phyloP scores from a whole-genome alignment of 2,113 vertebrate genomes.

The Sylvietta virens region DNA sequence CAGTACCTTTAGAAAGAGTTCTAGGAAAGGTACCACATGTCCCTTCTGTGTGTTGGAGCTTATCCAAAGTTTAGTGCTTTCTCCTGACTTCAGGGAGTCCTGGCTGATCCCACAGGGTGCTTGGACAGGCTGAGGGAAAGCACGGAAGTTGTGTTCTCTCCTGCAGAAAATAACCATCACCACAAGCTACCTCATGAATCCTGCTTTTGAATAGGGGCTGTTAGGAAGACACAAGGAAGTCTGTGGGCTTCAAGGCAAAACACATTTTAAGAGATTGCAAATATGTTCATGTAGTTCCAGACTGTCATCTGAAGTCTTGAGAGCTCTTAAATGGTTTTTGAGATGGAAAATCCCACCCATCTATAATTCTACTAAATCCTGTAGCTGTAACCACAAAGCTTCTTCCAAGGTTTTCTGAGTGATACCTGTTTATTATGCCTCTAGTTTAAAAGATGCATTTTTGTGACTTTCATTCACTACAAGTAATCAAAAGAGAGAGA shows the following conservation, averaged over 20 bases:
- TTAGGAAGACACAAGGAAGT: neutral
- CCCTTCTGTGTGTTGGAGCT: neutral
- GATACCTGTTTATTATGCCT: neutral
- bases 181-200: neutral
- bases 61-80: neutral
- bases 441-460: neutral
- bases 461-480: neutral
- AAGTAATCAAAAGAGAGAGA: neutral
- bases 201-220: fast-evolving
- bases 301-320: neutral
- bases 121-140: neutral
- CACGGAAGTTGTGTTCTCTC: fast-evolving
- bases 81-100: neutral
- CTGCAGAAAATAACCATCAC: neutral
- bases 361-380: neutral
- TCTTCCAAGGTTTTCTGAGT: neutral
- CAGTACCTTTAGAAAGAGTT: neutral
- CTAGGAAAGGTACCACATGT: neutral
- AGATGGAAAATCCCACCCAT: neutral
- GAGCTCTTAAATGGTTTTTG: neutral
- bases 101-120: neutral
- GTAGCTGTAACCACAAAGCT: neutral
- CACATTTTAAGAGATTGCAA: neutral
- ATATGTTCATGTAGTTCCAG: neutral
- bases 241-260: neutral